Conservation (phyloP, 1,140 invertebrate genomes). For the Hylaeus anthracinus region DNA sequence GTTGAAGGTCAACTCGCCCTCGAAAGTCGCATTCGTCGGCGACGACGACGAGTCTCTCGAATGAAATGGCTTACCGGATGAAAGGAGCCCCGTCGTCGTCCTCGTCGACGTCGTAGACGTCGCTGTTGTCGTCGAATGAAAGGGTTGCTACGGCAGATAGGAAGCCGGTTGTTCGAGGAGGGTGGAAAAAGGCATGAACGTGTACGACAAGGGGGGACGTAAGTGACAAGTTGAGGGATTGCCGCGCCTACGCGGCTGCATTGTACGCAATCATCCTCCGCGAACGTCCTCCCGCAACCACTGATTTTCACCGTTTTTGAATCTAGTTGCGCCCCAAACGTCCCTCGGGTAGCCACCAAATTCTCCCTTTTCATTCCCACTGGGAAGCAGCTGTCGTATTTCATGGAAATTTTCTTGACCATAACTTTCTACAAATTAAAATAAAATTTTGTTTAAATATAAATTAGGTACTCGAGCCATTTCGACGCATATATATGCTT, state of each 20-base stretch:
- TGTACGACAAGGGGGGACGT: conserved; percentile 59
- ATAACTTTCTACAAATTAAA: too few species aligned
- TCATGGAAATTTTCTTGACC: too few species aligned
- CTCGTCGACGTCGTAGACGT: conserved; percentile 1
- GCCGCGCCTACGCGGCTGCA: conserved; percentile 65
- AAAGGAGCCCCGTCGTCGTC: conserved; percentile 55
- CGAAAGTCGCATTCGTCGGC: conserved; percentile 28
- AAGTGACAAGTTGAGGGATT: conserved; percentile 80
- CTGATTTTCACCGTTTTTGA: conserved; percentile 47
- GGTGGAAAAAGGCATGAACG: conserved; percentile 24
- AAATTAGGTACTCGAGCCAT: too few species aligned
- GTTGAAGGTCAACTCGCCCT: conserved; percentile 58
- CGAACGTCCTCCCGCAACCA: conserved; percentile 29
- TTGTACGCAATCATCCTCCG: conserved; percentile 67
- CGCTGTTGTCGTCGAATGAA: conserved; percentile 61
- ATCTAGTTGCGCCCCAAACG: conserved; percentile 1
- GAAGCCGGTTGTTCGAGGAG: conserved; percentile 28
- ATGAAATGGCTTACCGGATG: conserved; percentile 59
- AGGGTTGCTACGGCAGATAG: conserved; percentile 61
- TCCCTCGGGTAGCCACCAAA: conserved; percentile 44
- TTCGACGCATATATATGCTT: too few species aligned
- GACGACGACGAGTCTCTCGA: conserved; percentile 50
- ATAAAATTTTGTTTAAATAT: too few species aligned
- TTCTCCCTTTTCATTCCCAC: not conserved
- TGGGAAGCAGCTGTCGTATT: not conserved